Evolutionary conservation across 2,888 invertebrate genomes (phyloP), one percentile per base, ranked within the genome.

Genomic region (Mechanitis messenoides): DNA sequence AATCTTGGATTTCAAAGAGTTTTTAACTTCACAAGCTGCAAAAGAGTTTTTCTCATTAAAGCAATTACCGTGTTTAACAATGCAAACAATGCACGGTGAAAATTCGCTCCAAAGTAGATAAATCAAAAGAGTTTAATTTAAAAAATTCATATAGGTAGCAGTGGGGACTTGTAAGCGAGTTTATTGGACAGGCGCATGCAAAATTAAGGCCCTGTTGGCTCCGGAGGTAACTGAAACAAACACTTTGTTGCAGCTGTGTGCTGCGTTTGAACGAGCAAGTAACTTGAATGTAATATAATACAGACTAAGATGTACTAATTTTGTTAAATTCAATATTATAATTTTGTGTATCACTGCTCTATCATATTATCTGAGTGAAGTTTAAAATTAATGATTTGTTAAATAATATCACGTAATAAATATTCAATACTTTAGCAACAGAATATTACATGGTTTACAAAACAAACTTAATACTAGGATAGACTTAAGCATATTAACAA

Each of bases 161-260:
- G 62, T 68, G 35, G 28, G 60, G 60, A 53, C 60, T 57, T 57
- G 60, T 58, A 54, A 45, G 61, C 62, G 67, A 68, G 69, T 75
- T 72, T 76, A 76, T 77, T 74, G 64, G 69, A 70, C 67, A 66
- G 66, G 68, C 67, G 63, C 58, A 68, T 64, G 69, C 68, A 69
- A 72, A 75, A 77, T 76, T 74, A 76, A 73, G 71, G 69, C 65
- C 58, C 59, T 64, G 63, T 55, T 65, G 64, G 64, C 59, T 61
- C 61, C 67, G 64, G 61, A 64, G 67, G 69, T 69, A 71, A 68
- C 71, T 67, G 69, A 65, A 70, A 70, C 69, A 68, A 74, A 68
- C 71, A 69, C 72, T 72, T 71, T 72, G 70, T 71, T 68, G 67
- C 61, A 64, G 68, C 55, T 56, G 31, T 59, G 59, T 71, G 73